Base-by-base conservation (phyloP, 2,113 vertebrate genomes). In the Choloepus hoffmanni region DNA sequence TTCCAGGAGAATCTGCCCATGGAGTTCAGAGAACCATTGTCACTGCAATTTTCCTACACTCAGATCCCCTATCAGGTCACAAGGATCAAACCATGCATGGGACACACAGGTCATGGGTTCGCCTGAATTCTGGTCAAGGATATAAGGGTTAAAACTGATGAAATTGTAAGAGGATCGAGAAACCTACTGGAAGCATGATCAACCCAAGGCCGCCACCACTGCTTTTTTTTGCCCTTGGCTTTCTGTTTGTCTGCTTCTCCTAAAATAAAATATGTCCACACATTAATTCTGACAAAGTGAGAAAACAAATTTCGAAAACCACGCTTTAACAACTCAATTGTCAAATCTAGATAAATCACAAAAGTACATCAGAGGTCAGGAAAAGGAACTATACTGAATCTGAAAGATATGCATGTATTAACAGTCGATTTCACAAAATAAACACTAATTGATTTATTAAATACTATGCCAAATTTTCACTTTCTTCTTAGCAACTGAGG, bases 101-200 rank as follows among this genome's bases (percentile, higher is more conserved):
- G 98, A 98, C 96, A 98, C 98, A 98, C 18, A 98, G 94, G 96
- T 96, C 93, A 97, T 5, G 90, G 97, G 94, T 96, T 98, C 90
- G 98, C 98, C 98, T 98, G 98, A 97, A 98, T 99, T 99, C 99
- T 99, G 99, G 99, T 99, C 99, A 99, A 99, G 99, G 99, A 99
- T 99, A 99, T 99, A 99, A 99, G 99, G 99, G 98, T 99, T 99
- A 99, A 98, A 96, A 98, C 97, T 92, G 98, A 98, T 98, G 97
- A 98, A 99, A 99, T 98, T 96, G 96, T 98, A 99, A 99, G 98
- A 99, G 98, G 99, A 98, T 98, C 97, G 97, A 98, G 98, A 98
- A 99, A 99, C 99, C 99, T 99, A 99, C 99, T 99, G 99, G 99
- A 99, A 99, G 99, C 99, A 99, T 99, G 99, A 99, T 99, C 99